A percentile compares a stretch with the other conserved stretches of the same genome.
Conservation (phyloP, 2,113 vertebrate species). For the Cyphomyrus plagiostoma region DNA sequence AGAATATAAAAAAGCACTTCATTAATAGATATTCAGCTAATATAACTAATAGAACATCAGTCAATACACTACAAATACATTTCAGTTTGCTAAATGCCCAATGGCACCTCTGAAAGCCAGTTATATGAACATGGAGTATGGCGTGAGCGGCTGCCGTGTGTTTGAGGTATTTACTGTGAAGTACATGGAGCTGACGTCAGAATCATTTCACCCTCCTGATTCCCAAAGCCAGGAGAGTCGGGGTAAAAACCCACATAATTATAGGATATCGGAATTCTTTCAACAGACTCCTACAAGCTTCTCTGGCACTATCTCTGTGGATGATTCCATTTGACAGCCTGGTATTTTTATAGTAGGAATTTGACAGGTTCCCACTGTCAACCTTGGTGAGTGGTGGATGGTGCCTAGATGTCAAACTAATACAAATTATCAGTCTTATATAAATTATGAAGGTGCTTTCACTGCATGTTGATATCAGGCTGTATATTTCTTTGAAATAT, state of each 20-base stretch:
- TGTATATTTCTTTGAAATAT: background rate
- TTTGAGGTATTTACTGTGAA: background rate
- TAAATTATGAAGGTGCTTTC: background rate
- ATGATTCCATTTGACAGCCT: constrained; percentile 2
- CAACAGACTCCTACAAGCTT: background rate
- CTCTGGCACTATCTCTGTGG: background rate
- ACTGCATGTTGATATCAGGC: background rate
- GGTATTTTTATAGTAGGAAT: background rate
- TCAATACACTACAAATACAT: background rate
- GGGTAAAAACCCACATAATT: background rate
- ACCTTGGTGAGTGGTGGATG: background rate
- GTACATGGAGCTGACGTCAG: background rate
- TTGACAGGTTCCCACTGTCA: background rate
- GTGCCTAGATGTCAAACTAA: background rate
- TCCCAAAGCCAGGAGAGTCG: background rate
- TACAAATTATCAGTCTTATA: background rate
- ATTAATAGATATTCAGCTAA: background rate
- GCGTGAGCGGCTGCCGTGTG: background rate
- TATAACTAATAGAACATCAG: background rate
- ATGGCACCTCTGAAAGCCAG: background rate
- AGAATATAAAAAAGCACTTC: background rate
- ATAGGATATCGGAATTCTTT: background rate
- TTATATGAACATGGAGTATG: background rate
- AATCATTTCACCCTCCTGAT: background rate
- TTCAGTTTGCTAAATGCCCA: background rate